Evolutionary conservation across 1,140 invertebrate genomes (phyloP).

Genomic region (Drosophila nasuta): DNA sequence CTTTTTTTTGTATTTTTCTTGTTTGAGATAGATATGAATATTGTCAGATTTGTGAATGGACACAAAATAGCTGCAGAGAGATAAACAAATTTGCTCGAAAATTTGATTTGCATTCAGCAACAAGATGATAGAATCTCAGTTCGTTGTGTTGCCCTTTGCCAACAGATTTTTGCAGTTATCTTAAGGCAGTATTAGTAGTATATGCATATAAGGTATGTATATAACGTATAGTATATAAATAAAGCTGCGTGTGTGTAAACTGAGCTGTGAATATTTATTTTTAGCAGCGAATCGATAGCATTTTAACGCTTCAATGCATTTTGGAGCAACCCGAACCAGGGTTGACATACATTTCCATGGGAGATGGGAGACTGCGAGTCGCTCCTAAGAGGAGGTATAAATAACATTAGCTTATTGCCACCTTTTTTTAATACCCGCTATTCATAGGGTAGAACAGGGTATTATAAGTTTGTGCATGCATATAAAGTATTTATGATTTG

Average conservation of each 20-base stretch:
- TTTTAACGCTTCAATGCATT: constrained; percentile 79
- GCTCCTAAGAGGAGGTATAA: constrained; percentile 30
- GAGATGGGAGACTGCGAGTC: background rate
- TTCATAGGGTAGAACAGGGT: no score
- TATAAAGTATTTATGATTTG: no score
- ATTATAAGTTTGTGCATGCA: no score
- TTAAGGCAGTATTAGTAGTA: background rate
- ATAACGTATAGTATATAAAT: background rate
- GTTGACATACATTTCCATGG: constrained; percentile 29
- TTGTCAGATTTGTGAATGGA: constrained; percentile 3
- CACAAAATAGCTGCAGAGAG: constrained; percentile 1
- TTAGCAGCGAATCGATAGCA: constrained; percentile 74
- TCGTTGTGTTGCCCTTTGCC: background rate
- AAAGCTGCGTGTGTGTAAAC: constrained; percentile 14
- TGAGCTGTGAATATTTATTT: constrained; percentile 57
- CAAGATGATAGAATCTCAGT: no score
- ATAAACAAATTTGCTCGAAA: constrained; percentile 2
- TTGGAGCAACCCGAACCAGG: constrained; percentile 38
- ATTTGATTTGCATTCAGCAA: constrained; percentile 3
- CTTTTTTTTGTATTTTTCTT: no score
- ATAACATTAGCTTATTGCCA: constrained; percentile 33
- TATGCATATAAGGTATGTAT: background rate
- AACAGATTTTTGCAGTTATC: no score
- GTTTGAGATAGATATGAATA: constrained; percentile 3
- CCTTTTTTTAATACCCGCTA: background rate